phyloP scores from a whole-genome alignment of 2,113 vertebrate species.

The Dasyprocta punctata region DNA sequence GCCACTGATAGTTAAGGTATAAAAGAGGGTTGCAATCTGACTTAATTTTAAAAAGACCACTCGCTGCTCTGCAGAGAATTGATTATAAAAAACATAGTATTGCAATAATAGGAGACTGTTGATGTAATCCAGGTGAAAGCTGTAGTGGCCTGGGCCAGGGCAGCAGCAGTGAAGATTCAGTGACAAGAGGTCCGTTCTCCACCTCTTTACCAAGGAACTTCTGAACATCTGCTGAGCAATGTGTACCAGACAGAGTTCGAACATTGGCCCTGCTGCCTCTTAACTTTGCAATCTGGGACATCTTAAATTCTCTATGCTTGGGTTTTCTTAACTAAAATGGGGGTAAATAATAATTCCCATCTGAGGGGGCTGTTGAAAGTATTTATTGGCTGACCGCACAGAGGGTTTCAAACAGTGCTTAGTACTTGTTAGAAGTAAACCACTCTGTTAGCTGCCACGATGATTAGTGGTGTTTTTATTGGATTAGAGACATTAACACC shows the following conservation, averaged over 20 bases:
- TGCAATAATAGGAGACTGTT: not conserved
- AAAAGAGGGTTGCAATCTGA: not conserved
- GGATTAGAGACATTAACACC: not conserved
- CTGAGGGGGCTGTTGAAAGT: not conserved
- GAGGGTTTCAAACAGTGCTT: not conserved
- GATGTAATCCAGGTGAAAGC: not conserved
- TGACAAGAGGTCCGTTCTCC: not conserved
- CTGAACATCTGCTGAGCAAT: not conserved
- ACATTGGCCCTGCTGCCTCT: not conserved
- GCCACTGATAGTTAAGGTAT: not conserved
- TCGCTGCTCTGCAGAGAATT: not conserved
- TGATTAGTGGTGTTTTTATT: not conserved
- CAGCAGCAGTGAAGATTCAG: not conserved
- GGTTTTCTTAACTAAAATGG: slow-evolving; percentile 9
- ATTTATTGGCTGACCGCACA: slow-evolving; percentile 13
- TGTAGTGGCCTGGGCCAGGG: not conserved
- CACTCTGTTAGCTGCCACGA: not conserved
- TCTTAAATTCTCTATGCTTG: not conserved
- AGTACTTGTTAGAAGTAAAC: not conserved
- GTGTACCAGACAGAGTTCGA: not conserved
- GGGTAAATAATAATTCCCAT: not conserved
- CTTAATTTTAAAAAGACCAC: not conserved
- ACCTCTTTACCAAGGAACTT: not conserved
- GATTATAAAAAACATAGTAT: not conserved
- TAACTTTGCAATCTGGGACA: not conserved